Conservation (phyloP, 1,140 invertebrate genomes). For the Stegodyphus dumicola region DNA sequence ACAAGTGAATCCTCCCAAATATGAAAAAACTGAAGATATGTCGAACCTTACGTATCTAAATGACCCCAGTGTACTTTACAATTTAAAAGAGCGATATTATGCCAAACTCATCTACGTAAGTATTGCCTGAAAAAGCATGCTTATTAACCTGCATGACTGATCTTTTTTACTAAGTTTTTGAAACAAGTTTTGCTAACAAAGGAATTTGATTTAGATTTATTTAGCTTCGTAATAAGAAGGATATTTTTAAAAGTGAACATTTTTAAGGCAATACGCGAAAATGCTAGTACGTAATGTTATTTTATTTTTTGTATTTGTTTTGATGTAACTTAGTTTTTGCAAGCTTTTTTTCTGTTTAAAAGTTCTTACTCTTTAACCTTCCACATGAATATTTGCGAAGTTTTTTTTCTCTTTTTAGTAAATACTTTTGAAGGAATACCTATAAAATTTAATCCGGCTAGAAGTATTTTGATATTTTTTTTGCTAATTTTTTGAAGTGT, state of each 20-base stretch:
- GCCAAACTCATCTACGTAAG: slow-evolving; percentile 98
- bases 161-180: background rate
- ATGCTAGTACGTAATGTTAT: background rate
- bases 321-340: background rate
- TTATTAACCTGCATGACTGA: background rate
- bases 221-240: background rate
- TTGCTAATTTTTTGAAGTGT: too few species aligned
- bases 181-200: background rate
- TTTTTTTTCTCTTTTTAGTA: too few species aligned
- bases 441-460: too few species aligned
- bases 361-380: too few species aligned
- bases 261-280: too few species aligned
- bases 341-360: background rate
- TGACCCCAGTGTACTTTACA: slow-evolving; percentile 96
- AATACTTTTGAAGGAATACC: too few species aligned
- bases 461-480: too few species aligned
- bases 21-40: slow-evolving; percentile 99
- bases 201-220: background rate
- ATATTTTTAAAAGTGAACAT: background rate
- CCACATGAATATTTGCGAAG: too few species aligned
- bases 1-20: slow-evolving; percentile 98
- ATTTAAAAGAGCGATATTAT: slow-evolving; percentile 95
- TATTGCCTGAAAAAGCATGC: slow-evolving; percentile 66
- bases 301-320: background rate
- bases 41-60: slow-evolving; percentile 98